These are phyloP conservation scores for human (Homo sapiens) DNA, from an alignment of 2,113 vertebrate species.

Conservation along the genomic window DNA sequence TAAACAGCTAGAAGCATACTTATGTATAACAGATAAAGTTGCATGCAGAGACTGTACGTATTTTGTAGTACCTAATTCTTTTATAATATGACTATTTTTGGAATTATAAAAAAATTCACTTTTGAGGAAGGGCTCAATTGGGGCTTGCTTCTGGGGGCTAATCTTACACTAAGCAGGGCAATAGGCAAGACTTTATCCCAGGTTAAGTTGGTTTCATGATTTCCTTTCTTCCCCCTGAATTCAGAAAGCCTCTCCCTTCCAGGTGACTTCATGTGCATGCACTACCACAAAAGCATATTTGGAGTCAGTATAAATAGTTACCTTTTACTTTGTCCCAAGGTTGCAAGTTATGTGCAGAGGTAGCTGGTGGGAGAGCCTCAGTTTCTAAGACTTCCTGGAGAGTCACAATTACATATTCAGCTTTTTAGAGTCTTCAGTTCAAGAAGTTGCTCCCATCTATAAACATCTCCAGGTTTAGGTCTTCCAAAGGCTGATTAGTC, in stretches of 20 bases:
- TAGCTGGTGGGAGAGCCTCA: neutral
- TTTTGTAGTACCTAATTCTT: neutral
- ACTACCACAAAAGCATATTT: neutral
- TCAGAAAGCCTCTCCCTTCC: neutral
- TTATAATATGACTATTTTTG: neutral
- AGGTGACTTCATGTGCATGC: neutral
- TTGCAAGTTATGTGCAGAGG: neutral
- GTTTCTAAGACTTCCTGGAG: neutral
- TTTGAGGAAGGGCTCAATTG: neutral
- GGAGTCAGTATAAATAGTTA: neutral
- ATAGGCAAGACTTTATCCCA: neutral
- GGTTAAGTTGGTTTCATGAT: neutral
- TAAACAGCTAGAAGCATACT: neutral
- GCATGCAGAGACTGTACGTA: neutral
- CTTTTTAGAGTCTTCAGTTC: neutral
- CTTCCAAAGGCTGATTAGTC: neutral
- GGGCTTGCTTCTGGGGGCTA: neutral
- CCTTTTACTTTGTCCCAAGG: neutral
- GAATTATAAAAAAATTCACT: neutral
- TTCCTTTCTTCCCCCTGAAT: neutral
- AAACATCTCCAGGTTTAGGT: neutral
- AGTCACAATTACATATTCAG: neutral
- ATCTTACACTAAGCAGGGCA: neutral
- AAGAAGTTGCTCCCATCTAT: neutral
- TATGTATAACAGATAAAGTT: neutral